A percentile compares a stretch with the other conserved stretches of the same genome.
These are phyloP conservation scores for Tipula lateralis DNA, from an alignment of 2,888 invertebrate genomes.

Conservation along the genomic window DNA sequence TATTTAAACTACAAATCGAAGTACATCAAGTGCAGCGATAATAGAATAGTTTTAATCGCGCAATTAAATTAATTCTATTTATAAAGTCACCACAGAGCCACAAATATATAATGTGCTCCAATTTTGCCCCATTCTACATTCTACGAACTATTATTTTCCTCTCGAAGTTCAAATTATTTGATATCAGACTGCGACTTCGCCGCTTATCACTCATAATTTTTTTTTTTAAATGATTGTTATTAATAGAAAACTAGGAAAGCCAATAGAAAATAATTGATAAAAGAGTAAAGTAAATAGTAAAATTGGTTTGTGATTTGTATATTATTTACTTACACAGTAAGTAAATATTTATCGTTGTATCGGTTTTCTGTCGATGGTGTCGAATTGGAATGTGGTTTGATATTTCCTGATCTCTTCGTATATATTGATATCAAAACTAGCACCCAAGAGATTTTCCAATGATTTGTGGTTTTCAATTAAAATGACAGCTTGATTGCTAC, in stretches of 20 bases:
- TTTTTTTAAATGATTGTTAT: background rate
- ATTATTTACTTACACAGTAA: background rate
- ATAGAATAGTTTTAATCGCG: background rate
- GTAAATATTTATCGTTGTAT: constrained; percentile 12
- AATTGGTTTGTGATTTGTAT: background rate
- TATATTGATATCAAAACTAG: background rate
- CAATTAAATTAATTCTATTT: background rate
- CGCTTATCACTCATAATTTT: background rate
- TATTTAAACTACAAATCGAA: background rate
- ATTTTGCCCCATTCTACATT: background rate
- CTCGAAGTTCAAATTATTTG: background rate
- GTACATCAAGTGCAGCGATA: constrained; percentile 9
- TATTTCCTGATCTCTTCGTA: background rate
- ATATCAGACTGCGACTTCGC: background rate
- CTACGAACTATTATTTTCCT: background rate
- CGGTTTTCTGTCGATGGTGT: constrained; percentile 5
- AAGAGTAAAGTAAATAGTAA: constrained; percentile 19
- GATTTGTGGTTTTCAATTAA: background rate
- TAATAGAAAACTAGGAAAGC: background rate
- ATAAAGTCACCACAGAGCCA: background rate
- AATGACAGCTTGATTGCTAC: background rate
- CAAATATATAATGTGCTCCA: background rate
- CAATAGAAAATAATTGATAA: background rate
- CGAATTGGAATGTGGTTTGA: background rate
- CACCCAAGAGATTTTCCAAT: background rate